Evolutionary conservation across 2,797 vertebrate genomes (phyloP).

Genomic region (Chaetodon trifasciatus): DNA sequence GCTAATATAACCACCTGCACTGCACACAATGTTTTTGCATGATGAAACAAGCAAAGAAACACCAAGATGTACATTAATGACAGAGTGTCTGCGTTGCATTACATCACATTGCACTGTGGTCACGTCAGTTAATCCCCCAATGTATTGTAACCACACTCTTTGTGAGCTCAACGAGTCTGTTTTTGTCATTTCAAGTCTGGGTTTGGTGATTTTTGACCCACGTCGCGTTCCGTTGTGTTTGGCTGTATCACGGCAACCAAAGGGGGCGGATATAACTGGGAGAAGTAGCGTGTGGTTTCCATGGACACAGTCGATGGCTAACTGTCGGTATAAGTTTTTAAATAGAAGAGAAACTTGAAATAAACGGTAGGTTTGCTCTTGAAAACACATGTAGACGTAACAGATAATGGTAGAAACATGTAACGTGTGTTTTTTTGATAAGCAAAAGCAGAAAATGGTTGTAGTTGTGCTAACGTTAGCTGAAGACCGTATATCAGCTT

Average conservation of each 20-base stretch:
- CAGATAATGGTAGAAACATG: background rate
- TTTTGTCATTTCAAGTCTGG: background rate
- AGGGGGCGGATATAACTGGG: background rate
- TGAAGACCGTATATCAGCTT: background rate
- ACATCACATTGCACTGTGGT: background rate
- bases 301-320: slow-evolving; percentile 14
- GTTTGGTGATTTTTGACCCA: slow-evolving; percentile 36
- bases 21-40: background rate
- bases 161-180: background rate
- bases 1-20: background rate
- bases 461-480: background rate
- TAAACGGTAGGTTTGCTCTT: slow-evolving; percentile 47
- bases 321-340: background rate
- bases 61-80: background rate
- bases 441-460: background rate
- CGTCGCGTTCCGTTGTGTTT: slow-evolving; percentile 51
- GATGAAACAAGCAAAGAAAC: background rate
- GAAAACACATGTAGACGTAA: fast-evolving
- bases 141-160: background rate
- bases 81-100: background rate
- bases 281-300: slow-evolving; percentile 26
- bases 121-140: background rate
- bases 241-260: slow-evolving; percentile 73
- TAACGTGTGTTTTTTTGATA: background rate
- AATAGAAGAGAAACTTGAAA: background rate